Conservation (phyloP, 2,888 invertebrate species). For the Phorcus lineatus region DNA sequence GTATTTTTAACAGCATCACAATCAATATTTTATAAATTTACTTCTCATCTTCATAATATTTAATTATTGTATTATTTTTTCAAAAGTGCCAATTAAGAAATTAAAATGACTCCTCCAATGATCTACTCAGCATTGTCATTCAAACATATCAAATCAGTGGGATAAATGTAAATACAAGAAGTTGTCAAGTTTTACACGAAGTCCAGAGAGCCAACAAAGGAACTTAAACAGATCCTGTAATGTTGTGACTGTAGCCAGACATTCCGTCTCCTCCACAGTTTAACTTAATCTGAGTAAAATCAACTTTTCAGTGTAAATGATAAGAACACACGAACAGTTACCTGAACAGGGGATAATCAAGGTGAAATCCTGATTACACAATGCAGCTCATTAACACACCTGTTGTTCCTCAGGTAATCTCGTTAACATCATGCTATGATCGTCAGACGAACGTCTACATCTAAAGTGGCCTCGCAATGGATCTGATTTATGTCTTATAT, state of each 20-base stretch:
- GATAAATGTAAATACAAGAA: not conserved
- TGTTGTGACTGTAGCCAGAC: slow-evolving; percentile 12
- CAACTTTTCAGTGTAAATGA: not conserved
- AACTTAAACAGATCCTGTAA: not conserved
- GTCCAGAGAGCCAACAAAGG: not conserved
- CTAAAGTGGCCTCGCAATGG: not conserved
- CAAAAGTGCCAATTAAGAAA: too few relatives aligned
- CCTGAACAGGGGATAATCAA: not conserved
- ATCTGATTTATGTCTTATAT: too few relatives aligned
- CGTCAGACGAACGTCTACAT: not conserved
- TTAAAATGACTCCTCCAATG: too few relatives aligned
- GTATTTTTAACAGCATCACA: too few relatives aligned
- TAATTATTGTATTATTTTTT: too few relatives aligned
- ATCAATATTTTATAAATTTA: too few relatives aligned
- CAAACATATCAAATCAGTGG: too few relatives aligned
- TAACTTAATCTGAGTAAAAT: not conserved
- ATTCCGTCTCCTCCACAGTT: not conserved
- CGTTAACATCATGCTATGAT: not conserved
- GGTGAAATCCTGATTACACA: not conserved
- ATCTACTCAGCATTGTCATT: too few relatives aligned
- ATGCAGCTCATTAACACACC: not conserved
- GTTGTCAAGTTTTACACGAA: not conserved
- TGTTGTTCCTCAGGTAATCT: slow-evolving; percentile 3
- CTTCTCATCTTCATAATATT: too few relatives aligned
- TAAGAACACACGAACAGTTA: not conserved